Evolutionary conservation across 1,140 invertebrate species (phyloP), one percentile per base, ranked within the genome.

Genomic region (Pomacea maculata): DNA sequence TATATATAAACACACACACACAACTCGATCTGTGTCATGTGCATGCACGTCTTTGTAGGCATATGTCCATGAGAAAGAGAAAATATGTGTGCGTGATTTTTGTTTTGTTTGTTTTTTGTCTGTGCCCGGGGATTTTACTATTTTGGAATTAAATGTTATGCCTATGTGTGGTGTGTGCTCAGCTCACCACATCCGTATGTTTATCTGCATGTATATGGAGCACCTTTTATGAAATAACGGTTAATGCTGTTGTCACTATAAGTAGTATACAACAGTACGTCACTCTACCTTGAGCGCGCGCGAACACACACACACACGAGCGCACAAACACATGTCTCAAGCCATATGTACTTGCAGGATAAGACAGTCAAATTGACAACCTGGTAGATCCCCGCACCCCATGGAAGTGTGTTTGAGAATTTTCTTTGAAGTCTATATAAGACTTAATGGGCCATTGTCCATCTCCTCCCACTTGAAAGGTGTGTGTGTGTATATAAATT

Each of bases 41-140:
- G 72, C 19, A 45, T 77, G 14, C 55, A 19, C 64, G 63, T 77
- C 25, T 77, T 57, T 77, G 75, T 65, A 34, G 64, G 75, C 21
- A 11, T 77, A 64, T 77, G 21, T 77, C n/a, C 67, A 34, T 4
- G 55, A 61, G 74, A n/a, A 25, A 25, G 19, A 61, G 54, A 61
- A 57, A 25, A 57, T 75, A 57, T 15, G 25, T 75, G 72, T 74
- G 11, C 9, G 45, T 74, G 34, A 7, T 71, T 34, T 71, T 25
- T 25, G 25, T 25, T 25, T 25, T 25, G 25, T 25, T 25, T 25
- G 25, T 25, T 25, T 34, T 71, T 34, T 71, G n/a, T 71, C 68
- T 71, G n/a, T 71, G n/a, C n/a, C 15, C 15, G 2, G 12, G 25
- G n/a, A 29, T 34, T 71, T 71, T 34, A 8, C 68, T 71, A n/a